Base-by-base conservation (phyloP, 2,888 invertebrate species). In the Sarcophaga variegata region DNA sequence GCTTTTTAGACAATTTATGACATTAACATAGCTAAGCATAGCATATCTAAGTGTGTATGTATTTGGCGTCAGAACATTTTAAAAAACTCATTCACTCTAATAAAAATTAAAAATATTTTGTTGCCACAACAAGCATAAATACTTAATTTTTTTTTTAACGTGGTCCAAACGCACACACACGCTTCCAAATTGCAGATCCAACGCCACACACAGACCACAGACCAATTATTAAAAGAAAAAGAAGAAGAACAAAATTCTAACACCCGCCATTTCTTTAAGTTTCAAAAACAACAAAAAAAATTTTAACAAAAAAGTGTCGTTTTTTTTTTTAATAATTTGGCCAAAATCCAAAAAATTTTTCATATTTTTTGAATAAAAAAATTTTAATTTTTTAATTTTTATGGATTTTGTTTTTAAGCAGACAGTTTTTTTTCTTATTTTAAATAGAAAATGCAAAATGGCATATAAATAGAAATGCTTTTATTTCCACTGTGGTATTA, bases 31-130 rank as follows among this genome's bases (percentile, higher is more conserved):
- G 54, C 37, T 37, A 8, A 37, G 8, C 37, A 37, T 37, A 37
- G 37, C 8, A 37, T 37, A 37, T 37, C 37, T 37, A 1, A 37
- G 8, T 37, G 37, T 37, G 8, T 77, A 17, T 72, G 64, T 63
- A 22, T 83, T 81, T 83, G 86, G 86, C 86, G 81, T 87, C 87
- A 87, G 84, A 83, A 78, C 70, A 77, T 81, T 37, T 37, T 27
- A 67, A 79, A 83, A 37, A 8, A 37, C 37, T 37, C 70, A 78
- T 69, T 77, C 70, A 74, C 12, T 70, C 59, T 54, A 37, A 37
- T 37, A 37, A 37, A 37, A 37, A 37, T 82, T 64, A 47, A 60
- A 66, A 82, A 27, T 71, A 76, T 20, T n/a, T 37, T 37, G n/a
- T 64, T 66, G 37, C 22, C 72, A 66, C 77, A 72, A 71, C 22